Base-by-base conservation (phyloP, 2,888 invertebrate species). In the Pseudococcus jackbeardsleyi region DNA sequence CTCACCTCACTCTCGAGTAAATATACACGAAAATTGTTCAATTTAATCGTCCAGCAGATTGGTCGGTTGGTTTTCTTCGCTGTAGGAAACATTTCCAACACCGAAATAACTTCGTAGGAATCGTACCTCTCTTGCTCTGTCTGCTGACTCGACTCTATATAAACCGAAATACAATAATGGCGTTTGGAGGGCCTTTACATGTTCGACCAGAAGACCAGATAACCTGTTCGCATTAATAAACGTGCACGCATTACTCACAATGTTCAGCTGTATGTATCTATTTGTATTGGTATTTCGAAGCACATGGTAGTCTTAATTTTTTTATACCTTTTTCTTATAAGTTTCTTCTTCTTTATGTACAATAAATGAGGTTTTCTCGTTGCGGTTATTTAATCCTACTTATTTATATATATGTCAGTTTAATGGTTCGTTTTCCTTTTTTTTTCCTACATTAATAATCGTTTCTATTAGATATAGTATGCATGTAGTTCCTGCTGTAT, bases 291-390 rank as follows among this genome's bases (percentile, higher is more conserved):
- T 54, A 54, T 54, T 54, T 15, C 22, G 22, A 64, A 22, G 33
- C 72, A 72, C 72, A 72, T 72, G 72, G 72, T 72, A 72, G 26
- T 72, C 33, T 72, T 72, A 33, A 72, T 72, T 72, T 72, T 72
- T 72, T 72, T 33, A 7, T 33, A 33, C 33, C 26, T 68, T 33
- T 72, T 72, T 72, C 17, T 72, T 17, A 33, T 22, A 11, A 12
- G 17, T 4, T 33, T 72, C 33, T 72, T 33, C 33, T 68, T 68
- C 26, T 12, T 26, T 19, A 64, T 64, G 8, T n/a, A 59, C n/a
- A 72, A 72, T 15, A 72, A 72, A 72, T 33, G 72, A 72, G 72
- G 33, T 72, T 72, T 72, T 33, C 33, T 72, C 33, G 72, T 72
- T 72, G 72, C 72, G 72, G 72, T 72, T 72, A 33, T 72, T 72